Evolutionary conservation across 2,888 invertebrate genomes (phyloP), one percentile per base, ranked within the genome.

Genomic region (Acrocyrtus sp.): DNA sequence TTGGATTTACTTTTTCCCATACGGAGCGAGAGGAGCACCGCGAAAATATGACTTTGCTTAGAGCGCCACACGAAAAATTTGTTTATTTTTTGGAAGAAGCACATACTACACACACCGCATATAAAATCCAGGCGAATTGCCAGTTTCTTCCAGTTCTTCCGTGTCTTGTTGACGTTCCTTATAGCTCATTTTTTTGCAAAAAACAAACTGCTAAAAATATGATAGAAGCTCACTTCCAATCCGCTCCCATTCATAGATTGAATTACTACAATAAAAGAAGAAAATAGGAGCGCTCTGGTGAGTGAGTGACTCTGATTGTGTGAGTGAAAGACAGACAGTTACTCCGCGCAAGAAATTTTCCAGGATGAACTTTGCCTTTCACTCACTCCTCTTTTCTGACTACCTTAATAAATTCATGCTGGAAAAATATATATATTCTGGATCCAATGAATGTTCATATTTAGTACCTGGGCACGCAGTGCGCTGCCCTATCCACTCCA

Each of bases 191-290:
- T 24, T 50, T 50, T 24, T 50, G 39, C 8, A 39, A 22, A 26
- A 21, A 22, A 39, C 4, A 34, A 17, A 54, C 26, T 26, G 24
- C 2, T 2, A 26, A 51, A 45, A 26, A 6, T 41, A 57, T 57
- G 26, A 58, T 27, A 27, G 45, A 48, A 45, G 27, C 48, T 47
- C 34, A 47, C n/a, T 57, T 57, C 57, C 22, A 48, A 34, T 26
- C 26, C 39, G 17, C 47, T 24, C 43, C 47, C 47, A 67, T 50
- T 51, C 58, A 51, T 58, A 19, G 58, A 67, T 58, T 67, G 58
- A 67, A 67, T 67, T 67, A 51, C 58, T 15, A 50, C 41, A 67
- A 67, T 67, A 67, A 67, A 67, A 57, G 26, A 45, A 22, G 10
- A 53, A n/a, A n/a, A n/a, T n/a, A n/a, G n/a, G n/a, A n/a, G n/a